These are phyloP conservation scores for Pelodytes ibericus DNA, from an alignment of 2,797 vertebrate species.

Conservation along the genomic window DNA sequence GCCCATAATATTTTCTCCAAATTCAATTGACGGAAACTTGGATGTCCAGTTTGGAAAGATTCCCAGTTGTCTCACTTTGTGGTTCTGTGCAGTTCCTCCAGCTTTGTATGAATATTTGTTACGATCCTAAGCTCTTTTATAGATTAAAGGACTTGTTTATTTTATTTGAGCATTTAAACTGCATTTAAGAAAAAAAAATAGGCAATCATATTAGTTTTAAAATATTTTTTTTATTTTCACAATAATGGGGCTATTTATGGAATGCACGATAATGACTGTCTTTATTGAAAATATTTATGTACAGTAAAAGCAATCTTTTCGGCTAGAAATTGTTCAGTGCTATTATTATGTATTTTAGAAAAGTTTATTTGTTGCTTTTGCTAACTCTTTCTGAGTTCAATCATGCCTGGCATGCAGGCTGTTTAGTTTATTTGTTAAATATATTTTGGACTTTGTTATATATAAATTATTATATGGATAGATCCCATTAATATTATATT, in stretches of 20 bases:
- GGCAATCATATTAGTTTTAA: background rate
- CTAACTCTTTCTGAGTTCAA: too few species aligned
- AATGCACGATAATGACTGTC: background rate
- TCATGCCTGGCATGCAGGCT: too few species aligned
- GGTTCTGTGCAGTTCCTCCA: conserved; percentile 8
- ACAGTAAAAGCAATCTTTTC: too few species aligned
- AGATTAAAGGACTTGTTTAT: conserved; percentile 26
- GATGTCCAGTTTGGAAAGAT: conserved; percentile 32
- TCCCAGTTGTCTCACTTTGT: conserved; percentile 39
- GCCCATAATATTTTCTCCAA: conserved; percentile 27
- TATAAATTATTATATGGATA: too few species aligned
- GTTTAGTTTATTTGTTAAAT: too few species aligned
- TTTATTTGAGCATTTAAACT: conserved; percentile 11
- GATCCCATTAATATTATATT: too few species aligned
- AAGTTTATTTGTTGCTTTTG: too few species aligned
- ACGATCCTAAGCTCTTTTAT: conserved; percentile 15
- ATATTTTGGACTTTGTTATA: too few species aligned
- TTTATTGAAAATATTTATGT: too few species aligned
- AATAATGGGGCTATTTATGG: background rate
- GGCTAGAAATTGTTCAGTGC: too few species aligned
- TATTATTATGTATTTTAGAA: too few species aligned
- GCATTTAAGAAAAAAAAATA: background rate
- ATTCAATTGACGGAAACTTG: conserved; percentile 17
- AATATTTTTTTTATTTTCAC: background rate
- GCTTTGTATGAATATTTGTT: conserved; percentile 14